Evolutionary conservation across 2,113 vertebrate genomes (phyloP).

Genomic region (Uropsilus gracilis): DNA sequence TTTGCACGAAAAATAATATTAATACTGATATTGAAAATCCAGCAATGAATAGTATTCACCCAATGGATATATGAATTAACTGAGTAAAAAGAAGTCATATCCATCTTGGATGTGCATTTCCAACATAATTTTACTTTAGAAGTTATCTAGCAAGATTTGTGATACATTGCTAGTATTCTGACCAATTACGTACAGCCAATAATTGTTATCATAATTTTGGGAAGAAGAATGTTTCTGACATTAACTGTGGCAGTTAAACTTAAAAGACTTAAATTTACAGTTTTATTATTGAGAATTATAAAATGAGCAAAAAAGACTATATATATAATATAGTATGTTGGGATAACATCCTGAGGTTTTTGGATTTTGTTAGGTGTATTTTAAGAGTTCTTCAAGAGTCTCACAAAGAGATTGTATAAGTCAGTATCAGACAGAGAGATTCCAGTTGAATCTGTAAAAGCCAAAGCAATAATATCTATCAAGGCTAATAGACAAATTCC

Average conservation of each 20-base stretch:
- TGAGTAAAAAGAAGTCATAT: constrained; percentile 7
- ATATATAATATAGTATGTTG: neutral
- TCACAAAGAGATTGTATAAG: neutral
- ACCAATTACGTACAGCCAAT: neutral
- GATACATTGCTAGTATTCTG: neutral
- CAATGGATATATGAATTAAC: neutral
- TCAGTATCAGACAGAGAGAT: neutral
- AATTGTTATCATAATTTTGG: neutral
- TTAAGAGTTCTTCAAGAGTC: neutral
- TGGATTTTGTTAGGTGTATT: neutral
- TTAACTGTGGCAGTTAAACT: neutral
- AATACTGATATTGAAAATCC: neutral
- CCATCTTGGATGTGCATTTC: neutral
- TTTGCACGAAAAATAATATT: constrained; percentile 7
- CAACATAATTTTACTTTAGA: neutral
- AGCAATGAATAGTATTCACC: neutral
- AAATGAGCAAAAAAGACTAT: neutral
- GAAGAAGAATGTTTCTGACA: neutral
- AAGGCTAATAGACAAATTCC: constrained; percentile 25
- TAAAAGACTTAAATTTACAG: neutral
- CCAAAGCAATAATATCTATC: neutral
- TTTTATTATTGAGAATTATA: constrained; percentile 10
- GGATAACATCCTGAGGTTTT: neutral
- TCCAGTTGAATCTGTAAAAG: neutral
- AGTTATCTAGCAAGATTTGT: constrained; percentile 20